These are phyloP conservation scores for Bostrychus sinensis DNA, from an alignment of 2,113 vertebrate genomes.

Conservation along the genomic window DNA sequence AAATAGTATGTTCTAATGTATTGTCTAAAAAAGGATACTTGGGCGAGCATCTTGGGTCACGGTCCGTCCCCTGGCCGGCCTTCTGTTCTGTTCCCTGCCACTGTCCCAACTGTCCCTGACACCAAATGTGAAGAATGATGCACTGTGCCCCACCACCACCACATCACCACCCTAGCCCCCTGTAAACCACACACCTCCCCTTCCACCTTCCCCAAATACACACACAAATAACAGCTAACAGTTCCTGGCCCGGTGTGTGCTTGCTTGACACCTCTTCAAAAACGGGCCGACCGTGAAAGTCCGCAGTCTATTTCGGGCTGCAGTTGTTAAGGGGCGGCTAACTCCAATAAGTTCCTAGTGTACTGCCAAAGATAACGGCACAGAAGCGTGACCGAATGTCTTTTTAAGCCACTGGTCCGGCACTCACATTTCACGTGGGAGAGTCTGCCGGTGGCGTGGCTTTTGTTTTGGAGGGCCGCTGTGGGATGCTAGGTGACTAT, in stretches of 20 bases:
- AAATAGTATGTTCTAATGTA: conserved; percentile 20
- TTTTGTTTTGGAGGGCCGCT: neutral
- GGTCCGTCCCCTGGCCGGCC: conserved; percentile 66
- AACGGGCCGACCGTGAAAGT: conserved; percentile 59
- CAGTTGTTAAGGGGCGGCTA: conserved; percentile 68
- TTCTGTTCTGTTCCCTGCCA: conserved; percentile 59
- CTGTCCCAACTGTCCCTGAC: conserved; percentile 58
- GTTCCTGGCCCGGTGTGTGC: conserved; percentile 42
- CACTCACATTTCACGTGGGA: conserved; percentile 42
- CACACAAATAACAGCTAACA: conserved; percentile 28
- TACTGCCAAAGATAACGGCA: conserved; percentile 72
- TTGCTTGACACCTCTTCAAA: conserved; percentile 68
- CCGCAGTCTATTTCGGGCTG: conserved; percentile 64
- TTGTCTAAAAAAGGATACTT: conserved; percentile 9
- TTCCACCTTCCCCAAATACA: conserved; percentile 26
- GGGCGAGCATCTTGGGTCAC: conserved; percentile 45
- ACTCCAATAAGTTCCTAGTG: conserved; percentile 67
- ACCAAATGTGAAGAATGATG: conserved; percentile 54
- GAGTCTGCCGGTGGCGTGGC: neutral
- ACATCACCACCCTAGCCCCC: neutral
- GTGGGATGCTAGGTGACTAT: neutral
- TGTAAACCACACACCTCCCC: conserved; percentile 23
- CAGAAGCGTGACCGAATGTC: conserved; percentile 53
- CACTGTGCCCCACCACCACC: conserved; percentile 1
- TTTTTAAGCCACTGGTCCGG: conserved; percentile 39